Percentiles rank a stretch among this genome's conserved stretches.
Conservation (phyloP, 1,140 invertebrate genomes). For the Brachionus asplanchnoidis region DNA sequence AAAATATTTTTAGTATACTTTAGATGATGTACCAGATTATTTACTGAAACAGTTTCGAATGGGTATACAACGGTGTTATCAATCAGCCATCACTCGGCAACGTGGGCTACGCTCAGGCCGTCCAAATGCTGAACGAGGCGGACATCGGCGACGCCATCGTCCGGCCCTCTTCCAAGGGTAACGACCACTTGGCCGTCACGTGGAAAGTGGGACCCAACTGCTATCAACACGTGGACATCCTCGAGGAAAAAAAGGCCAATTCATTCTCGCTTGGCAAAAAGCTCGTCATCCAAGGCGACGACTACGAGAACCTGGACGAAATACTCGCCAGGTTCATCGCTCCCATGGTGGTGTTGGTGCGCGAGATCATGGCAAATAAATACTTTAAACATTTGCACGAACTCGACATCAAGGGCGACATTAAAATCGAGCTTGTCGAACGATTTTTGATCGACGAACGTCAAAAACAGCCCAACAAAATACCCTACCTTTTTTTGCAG, state of each 20-base stretch:
- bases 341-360: constrained; percentile 85
- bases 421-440: constrained; percentile 16
- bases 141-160: constrained; percentile 91
- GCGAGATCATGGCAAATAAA: constrained; percentile 84
- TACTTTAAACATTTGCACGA: constrained; percentile 65
- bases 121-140: constrained; percentile 71
- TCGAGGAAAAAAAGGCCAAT: constrained; percentile 94
- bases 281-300: constrained; percentile 72
- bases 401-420: constrained; percentile 47
- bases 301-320: constrained; percentile 98
- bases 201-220: constrained; percentile 95
- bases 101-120: constrained; percentile 84
- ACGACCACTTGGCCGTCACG: constrained; percentile 90
- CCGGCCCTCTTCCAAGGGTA: constrained; percentile 76
- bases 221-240: constrained; percentile 75
- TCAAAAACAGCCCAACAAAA: constrained; percentile 50
- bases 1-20: too few relatives aligned
- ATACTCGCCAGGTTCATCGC: constrained; percentile 92
- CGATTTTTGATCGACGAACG: constrained; percentile 49
- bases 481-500: constrained; percentile 57
- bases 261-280: constrained; percentile 85
- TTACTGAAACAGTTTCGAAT: background rate
- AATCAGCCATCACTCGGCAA: constrained; percentile 62
- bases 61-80: background rate
- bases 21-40: background rate